Conservation (phyloP, 2,113 vertebrate genomes). For the Caloenas nicobarica region DNA sequence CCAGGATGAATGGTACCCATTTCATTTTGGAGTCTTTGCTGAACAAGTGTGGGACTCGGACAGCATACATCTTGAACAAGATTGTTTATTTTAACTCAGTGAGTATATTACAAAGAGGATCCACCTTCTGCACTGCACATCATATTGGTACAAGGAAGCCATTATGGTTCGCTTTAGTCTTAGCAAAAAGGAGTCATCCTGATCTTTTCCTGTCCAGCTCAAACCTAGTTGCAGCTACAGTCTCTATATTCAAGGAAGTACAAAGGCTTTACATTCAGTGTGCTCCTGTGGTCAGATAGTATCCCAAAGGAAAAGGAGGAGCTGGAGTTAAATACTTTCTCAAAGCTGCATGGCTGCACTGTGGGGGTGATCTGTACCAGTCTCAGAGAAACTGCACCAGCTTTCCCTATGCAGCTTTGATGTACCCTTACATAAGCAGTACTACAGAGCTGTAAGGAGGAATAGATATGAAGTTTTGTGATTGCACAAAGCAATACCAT, state of each 20-base stretch:
- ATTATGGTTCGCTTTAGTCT: neutral
- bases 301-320: neutral
- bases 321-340: neutral
- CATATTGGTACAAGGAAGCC: neutral
- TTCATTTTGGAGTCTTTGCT: conserved; percentile 88
- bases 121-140: neutral
- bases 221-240: neutral
- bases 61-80: conserved; percentile 52
- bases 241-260: neutral
- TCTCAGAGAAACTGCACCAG: neutral
- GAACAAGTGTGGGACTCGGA: conserved; percentile 82
- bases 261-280: neutral
- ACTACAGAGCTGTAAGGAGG: neutral
- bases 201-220: neutral
- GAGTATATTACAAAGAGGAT: conserved; percentile 65
- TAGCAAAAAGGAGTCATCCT: neutral
- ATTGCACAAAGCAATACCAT: neutral
- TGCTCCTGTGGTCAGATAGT: neutral
- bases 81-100: conserved; percentile 90
- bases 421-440: neutral
- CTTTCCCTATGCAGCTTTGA: neutral
- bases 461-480: neutral
- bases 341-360: neutral
- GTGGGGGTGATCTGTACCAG: neutral
- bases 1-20: conserved; percentile 88